These are phyloP conservation scores for Periphyllus acericola DNA, from an alignment of 2,888 invertebrate genomes.

Conservation along the genomic window DNA sequence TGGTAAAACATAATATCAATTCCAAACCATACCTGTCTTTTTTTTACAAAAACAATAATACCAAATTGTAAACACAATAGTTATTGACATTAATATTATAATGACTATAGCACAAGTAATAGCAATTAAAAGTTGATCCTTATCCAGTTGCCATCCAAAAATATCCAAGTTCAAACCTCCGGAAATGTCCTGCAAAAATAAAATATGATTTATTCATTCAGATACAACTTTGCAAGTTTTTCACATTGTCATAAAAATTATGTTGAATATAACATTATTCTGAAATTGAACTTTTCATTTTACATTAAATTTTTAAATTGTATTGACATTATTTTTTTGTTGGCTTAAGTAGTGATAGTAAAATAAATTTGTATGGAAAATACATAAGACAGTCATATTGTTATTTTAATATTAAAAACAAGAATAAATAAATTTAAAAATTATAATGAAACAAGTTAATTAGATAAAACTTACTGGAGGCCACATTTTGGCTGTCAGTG, in stretches of 20 bases:
- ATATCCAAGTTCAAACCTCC: slow-evolving; percentile 25
- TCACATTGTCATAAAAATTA: not conserved
- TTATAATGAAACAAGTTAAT: too few species aligned
- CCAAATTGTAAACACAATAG: slow-evolving; percentile 53
- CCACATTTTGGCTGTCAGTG: slow-evolving; percentile 71
- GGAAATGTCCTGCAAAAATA: slow-evolving; percentile 38
- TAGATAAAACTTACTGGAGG: slow-evolving; percentile 66
- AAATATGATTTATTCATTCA: not conserved
- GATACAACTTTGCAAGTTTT: not conserved
- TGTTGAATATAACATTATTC: not conserved
- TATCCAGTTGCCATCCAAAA: slow-evolving; percentile 42
- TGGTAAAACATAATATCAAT: not conserved
- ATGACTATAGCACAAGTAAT: slow-evolving; percentile 34
- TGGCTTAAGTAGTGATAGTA: too few species aligned
- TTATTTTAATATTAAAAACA: too few species aligned
- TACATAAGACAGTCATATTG: too few species aligned
- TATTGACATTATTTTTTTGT: too few species aligned
- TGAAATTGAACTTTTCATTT: not conserved
- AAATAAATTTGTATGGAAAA: too few species aligned
- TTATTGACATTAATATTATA: slow-evolving; percentile 52
- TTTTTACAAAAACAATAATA: slow-evolving; percentile 59
- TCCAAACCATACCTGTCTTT: slow-evolving; percentile 23
- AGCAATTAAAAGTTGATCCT: slow-evolving; percentile 48
- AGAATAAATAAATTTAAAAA: too few species aligned
- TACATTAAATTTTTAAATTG: too few species aligned